Evolutionary conservation across 1,140 invertebrate species (phyloP).

Genomic region (Lepidurus arcticus): DNA sequence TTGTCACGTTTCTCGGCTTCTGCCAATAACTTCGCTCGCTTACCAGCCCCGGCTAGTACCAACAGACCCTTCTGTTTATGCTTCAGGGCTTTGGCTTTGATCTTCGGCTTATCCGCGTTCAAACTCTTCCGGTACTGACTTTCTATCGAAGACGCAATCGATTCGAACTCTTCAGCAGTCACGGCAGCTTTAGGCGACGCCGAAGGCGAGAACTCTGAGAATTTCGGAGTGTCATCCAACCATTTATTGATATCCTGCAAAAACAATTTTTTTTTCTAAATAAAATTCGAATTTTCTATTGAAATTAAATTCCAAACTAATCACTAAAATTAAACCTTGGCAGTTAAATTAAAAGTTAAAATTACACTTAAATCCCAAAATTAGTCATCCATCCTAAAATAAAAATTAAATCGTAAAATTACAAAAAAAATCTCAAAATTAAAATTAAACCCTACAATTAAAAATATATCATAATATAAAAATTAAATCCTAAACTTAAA

Average conservation of each 20-base stretch:
- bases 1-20: constrained; percentile 26
- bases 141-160: constrained; percentile 43
- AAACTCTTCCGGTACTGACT: constrained; percentile 43
- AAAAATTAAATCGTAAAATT: too few relatives aligned
- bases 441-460: too few relatives aligned
- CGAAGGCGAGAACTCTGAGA: constrained; percentile 63
- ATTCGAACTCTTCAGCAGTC: constrained; percentile 50
- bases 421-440: too few relatives aligned
- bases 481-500: neutral
- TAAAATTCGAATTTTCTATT: neutral
- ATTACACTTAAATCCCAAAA: too few relatives aligned
- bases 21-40: constrained; percentile 20
- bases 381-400: too few relatives aligned
- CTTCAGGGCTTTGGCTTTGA: constrained; percentile 39
- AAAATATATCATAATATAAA: constrained; percentile 22
- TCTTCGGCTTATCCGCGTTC: constrained; percentile 42
- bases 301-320: too few relatives aligned
- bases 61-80: constrained; percentile 31
- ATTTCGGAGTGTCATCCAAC: constrained; percentile 72
- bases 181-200: constrained; percentile 58
- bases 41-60: constrained; percentile 30
- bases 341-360: too few relatives aligned
- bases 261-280: constrained; percentile 27
- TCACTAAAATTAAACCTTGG: too few relatives aligned
- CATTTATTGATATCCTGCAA: constrained; percentile 74